Percentiles rank a stretch among this genome's conserved stretches.
Evolutionary conservation across 2,888 invertebrate species (phyloP).

Genomic region (Drosophila mimetica): DNA sequence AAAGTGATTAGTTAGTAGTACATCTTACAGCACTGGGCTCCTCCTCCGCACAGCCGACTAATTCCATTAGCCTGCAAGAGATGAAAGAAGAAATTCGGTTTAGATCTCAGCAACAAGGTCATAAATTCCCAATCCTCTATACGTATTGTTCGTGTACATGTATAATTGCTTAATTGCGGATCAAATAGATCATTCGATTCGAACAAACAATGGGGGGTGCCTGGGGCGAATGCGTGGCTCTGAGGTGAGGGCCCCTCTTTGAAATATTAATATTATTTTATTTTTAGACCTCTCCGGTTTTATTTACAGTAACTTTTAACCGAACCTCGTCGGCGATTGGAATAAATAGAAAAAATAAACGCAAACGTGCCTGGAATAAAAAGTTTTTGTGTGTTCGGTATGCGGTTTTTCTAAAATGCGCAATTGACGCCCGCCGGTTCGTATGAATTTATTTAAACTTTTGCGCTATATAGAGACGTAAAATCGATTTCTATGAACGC

Average conservation of each 20-base stretch:
- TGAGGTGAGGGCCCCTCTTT: neutral
- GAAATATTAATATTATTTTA: slow-evolving; percentile 44
- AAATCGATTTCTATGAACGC: slow-evolving; percentile 45
- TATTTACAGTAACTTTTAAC: slow-evolving; percentile 60
- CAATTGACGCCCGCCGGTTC: slow-evolving; percentile 55
- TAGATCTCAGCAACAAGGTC: slow-evolving; percentile 40
- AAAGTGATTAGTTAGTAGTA: slow-evolving; percentile 48
- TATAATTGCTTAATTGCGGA: slow-evolving; percentile 73
- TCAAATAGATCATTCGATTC: slow-evolving; percentile 57
- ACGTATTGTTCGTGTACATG: neutral
- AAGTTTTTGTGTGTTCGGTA: slow-evolving; percentile 34
- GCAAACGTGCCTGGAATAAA: slow-evolving; percentile 64
- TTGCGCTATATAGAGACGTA: slow-evolving; percentile 38
- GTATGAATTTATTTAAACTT: slow-evolving; percentile 55
- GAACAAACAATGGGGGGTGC: slow-evolving; percentile 15
- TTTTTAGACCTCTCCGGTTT: slow-evolving; percentile 55
- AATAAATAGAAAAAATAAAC: slow-evolving; percentile 35
- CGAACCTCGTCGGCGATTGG: slow-evolving; percentile 10
- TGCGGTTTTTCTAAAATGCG: slow-evolving; percentile 59
- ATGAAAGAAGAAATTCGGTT: slow-evolving; percentile 34
- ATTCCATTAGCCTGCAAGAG: slow-evolving; percentile 39
- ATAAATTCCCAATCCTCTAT: slow-evolving; percentile 45
- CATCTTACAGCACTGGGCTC: slow-evolving; percentile 29
- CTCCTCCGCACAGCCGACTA: slow-evolving; percentile 4
- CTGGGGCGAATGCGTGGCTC: slow-evolving; percentile 3